Evolutionary conservation across 2,888 invertebrate species (phyloP).

Genomic region (Spodoptera picta): DNA sequence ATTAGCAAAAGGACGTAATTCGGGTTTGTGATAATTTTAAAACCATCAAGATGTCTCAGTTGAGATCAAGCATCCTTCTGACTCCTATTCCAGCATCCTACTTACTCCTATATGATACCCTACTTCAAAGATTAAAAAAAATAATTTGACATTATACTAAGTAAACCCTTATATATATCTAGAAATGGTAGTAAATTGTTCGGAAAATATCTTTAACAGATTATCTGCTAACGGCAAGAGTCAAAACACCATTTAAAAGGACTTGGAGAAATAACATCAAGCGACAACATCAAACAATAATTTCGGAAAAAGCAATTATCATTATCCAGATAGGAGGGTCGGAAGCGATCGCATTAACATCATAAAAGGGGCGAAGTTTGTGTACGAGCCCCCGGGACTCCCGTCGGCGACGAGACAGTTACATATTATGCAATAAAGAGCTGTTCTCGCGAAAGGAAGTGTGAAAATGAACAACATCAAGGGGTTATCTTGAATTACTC

Average conservation of each 20-base stretch:
- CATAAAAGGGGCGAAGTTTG: conserved; percentile 86
- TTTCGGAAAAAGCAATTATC: conserved; percentile 88
- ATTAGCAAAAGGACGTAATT: too few relatives aligned
- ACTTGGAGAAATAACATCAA: conserved; percentile 76
- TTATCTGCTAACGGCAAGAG: conserved; percentile 76
- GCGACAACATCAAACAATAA: conserved; percentile 88
- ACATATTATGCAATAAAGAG: conserved; percentile 89
- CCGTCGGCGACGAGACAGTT: conserved; percentile 86
- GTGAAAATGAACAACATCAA: conserved; percentile 89
- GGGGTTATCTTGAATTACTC: conserved; percentile 89
- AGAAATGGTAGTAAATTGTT: conserved; percentile 18
- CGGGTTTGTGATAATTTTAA: too few relatives aligned
- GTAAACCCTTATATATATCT: too few relatives aligned
- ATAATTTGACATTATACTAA: too few relatives aligned
- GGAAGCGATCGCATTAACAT: conserved; percentile 87
- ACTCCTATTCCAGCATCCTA: too few relatives aligned
- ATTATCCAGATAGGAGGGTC: conserved; percentile 86
- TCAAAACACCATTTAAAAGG: conserved; percentile 73
- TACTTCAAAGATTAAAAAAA: too few relatives aligned
- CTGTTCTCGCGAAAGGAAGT: conserved; percentile 89
- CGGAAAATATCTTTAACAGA: conserved; percentile 64
- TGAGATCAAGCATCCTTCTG: too few relatives aligned
- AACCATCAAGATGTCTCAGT: too few relatives aligned
- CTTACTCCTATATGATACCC: too few relatives aligned
- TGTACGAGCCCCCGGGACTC: conserved; percentile 82